phyloP scores from a whole-genome alignment of 2,888 invertebrate species.

The Lithophane leautieri region DNA sequence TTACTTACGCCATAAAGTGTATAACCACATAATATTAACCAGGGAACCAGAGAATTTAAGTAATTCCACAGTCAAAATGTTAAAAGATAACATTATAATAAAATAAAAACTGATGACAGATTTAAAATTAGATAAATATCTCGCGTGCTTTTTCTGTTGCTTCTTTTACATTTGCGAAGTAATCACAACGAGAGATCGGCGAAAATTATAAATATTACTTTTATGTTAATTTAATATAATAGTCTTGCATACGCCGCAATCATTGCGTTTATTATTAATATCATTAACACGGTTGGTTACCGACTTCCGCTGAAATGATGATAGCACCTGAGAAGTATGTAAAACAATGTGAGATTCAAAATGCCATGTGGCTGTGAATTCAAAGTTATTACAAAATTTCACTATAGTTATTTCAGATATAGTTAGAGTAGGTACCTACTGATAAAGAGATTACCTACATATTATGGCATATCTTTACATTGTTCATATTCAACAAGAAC shows the following conservation, averaged over 20 bases:
- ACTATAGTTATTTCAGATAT: not conserved
- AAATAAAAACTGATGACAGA: constrained; percentile 45
- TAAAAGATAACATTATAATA: constrained; percentile 37
- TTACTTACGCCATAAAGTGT: constrained; percentile 40
- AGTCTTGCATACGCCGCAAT: not conserved
- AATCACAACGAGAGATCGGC: constrained; percentile 39
- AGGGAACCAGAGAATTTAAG: constrained; percentile 28
- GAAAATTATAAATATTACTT: constrained; percentile 43
- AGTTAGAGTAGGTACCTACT: not conserved
- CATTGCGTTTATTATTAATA: constrained; percentile 3
- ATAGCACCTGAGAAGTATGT: not conserved
- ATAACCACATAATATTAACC: constrained; percentile 47
- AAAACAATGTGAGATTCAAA: not conserved
- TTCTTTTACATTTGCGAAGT: constrained; percentile 28
- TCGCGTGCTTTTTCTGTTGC: constrained; percentile 18
- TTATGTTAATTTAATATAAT: constrained; percentile 33
- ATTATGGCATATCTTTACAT: not conserved
- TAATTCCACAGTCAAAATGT: constrained; percentile 25
- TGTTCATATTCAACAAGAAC: constrained; percentile 19
- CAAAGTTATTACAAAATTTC: not conserved
- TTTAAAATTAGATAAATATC: constrained; percentile 52
- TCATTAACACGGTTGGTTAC: constrained; percentile 21
- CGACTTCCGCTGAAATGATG: not conserved
- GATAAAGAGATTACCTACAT: not conserved
- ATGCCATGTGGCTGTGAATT: not conserved